These are phyloP conservation scores for Melanostigma gelatinosum DNA, from an alignment of 2,113 vertebrate genomes.

Conservation along the genomic window DNA sequence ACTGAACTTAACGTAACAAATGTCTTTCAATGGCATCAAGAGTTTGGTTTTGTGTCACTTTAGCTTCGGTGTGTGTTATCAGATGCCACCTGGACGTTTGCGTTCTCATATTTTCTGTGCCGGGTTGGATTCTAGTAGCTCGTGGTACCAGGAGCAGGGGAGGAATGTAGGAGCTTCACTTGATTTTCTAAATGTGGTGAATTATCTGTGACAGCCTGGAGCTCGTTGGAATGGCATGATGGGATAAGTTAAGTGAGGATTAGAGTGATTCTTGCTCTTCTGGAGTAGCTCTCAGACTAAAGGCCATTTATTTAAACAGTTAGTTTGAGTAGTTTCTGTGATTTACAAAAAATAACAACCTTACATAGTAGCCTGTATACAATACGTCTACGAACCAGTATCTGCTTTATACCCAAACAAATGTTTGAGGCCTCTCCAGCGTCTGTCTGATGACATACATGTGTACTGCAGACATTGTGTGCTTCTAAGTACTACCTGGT, in stretches of 20 bases:
- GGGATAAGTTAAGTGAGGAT: slow-evolving; percentile 76
- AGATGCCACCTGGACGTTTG: slow-evolving; percentile 42
- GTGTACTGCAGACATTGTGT: slow-evolving; percentile 1
- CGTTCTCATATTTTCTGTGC: slow-evolving; percentile 27
- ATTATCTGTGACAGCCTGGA: slow-evolving; percentile 79
- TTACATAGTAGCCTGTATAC: neutral
- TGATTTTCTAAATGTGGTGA: slow-evolving; percentile 76
- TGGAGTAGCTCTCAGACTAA: slow-evolving; percentile 47
- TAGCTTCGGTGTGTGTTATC: slow-evolving; percentile 4
- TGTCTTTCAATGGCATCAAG: neutral
- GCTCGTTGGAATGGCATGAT: slow-evolving; percentile 73
- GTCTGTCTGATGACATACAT: slow-evolving; percentile 17
- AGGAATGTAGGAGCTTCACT: slow-evolving; percentile 78
- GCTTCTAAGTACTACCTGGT: neutral
- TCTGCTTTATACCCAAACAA: neutral
- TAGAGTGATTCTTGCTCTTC: slow-evolving; percentile 67
- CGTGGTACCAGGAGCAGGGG: slow-evolving; percentile 74
- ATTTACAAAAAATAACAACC: neutral
- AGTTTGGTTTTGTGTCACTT: slow-evolving; percentile 35
- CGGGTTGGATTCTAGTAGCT: slow-evolving; percentile 23
- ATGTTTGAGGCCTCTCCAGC: neutral
- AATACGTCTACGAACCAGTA: neutral
- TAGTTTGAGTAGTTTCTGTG: slow-evolving; percentile 26
- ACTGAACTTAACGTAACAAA: slow-evolving; percentile 5
- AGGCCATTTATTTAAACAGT: slow-evolving; percentile 47